These are phyloP conservation scores for Tenualosa ilisha DNA, from an alignment of 2,797 vertebrate genomes.

Conservation along the genomic window DNA sequence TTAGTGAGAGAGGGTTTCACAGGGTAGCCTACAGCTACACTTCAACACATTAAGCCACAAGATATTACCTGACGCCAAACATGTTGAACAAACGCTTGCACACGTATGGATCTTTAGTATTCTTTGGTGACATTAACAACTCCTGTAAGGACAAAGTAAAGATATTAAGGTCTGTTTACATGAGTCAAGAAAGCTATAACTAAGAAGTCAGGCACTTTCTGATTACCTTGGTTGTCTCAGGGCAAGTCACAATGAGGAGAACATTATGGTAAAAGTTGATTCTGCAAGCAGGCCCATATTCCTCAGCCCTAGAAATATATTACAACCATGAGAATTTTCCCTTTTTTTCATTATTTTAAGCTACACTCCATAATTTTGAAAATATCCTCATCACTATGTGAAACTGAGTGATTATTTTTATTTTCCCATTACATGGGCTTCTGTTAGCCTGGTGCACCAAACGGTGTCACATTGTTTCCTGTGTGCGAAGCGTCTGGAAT, in stretches of 20 bases:
- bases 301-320: constrained; percentile 73
- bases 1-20: not conserved
- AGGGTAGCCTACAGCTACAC: not conserved
- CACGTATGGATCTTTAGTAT: constrained; percentile 76
- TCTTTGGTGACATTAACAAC: constrained; percentile 86
- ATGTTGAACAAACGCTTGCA: constrained; percentile 73
- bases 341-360: not conserved
- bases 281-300: constrained; percentile 77
- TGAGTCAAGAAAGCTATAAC: not conserved
- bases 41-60: not conserved
- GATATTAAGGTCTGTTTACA: not conserved
- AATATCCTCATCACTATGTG: no score
- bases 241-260: constrained; percentile 68
- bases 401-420: no score
- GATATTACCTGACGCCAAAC: constrained; percentile 82
- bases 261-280: constrained; percentile 76
- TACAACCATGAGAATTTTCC: not conserved
- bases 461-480: no score
- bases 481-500: no score
- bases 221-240: constrained; percentile 88
- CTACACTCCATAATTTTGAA: no score
- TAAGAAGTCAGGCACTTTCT: not conserved
- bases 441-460: no score
- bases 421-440: no score
- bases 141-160: constrained; percentile 68